Evolutionary conservation across 2,797 vertebrate species (phyloP), one percentile per base, ranked within the genome.

Genomic region (Antrozous pallidus): DNA sequence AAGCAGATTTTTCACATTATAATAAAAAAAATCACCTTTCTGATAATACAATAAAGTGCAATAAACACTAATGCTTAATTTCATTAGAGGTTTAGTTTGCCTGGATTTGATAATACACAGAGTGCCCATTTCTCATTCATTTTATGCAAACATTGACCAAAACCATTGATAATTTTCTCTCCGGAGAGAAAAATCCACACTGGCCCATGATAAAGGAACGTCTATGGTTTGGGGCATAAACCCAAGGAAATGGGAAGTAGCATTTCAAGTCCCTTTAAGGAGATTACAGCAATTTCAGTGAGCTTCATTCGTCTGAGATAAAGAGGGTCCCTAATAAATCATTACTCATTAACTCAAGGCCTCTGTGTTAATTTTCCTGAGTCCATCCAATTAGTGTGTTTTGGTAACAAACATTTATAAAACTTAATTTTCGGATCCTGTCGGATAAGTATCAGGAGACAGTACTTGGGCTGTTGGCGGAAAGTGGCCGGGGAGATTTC

Each of bases 1-100:
- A 99, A 99, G 98, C 99, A 99, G 99, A 99, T 99, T 99, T 98
- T 98, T 97, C 97, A 97, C 97, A 98, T 98, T 98, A 98, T 97
- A 98, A 98, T 98, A 98, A 98, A 96, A 98, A 98, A 98, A 63
- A 63, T 28, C 11, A n/a, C n/a, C 98, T 98, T 98, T 98, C 97
- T 98, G 98, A 98, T 98, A 98, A 98, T 98, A 97, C 97, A 98
- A 97, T 98, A 98, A 98, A 98, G 98, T 98, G 95, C 98, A 98
- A 98, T 98, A 98, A 98, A 98, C 97, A 96, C 95, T 97, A 98
- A 98, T 98, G 97, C 97, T 98, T 98, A 98, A 98, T 98, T 98
- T 98, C 98, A 98, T 98, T 98, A 98, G 97, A 96, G 97, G 96
- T 97, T 98, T 98, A 93, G 91, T 97, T 98, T 98, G 97, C 71